Percentiles rank a stretch among this genome's conserved stretches.
Evolutionary conservation across 2,797 vertebrate species (phyloP).

Genomic region (Clarias laeviceps): DNA sequence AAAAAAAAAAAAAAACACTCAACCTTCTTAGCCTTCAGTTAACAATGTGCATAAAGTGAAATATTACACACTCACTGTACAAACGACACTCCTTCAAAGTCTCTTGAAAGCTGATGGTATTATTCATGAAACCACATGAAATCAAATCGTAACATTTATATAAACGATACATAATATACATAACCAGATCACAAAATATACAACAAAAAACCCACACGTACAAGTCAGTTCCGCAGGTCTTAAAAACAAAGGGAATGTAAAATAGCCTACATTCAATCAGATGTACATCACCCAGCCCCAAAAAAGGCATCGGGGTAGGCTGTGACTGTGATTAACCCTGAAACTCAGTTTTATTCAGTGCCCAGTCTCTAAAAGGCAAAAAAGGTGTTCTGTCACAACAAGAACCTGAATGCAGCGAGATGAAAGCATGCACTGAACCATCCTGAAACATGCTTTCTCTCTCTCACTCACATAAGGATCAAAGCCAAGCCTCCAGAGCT

Average conservation of each 20-base stretch:
- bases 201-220: neutral
- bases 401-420: conserved; percentile 42
- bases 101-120: conserved; percentile 17
- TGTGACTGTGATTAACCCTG: conserved; percentile 18
- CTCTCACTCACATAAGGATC: conserved; percentile 31
- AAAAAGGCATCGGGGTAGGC: neutral
- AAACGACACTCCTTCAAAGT: conserved; percentile 1
- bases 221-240: neutral
- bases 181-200: neutral
- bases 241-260: neutral
- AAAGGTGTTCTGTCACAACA: conserved; percentile 36
- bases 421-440: conserved; percentile 55
- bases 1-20: neutral
- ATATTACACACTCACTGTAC: conserved; percentile 2
- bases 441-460: conserved; percentile 37
- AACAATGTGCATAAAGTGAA: conserved; percentile 38
- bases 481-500: conserved; percentile 48
- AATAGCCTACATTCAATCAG: neutral
- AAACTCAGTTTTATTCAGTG: conserved; percentile 25
- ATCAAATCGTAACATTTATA: conserved; percentile 19
- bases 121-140: neutral
- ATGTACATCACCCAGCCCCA: neutral
- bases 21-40: conserved; percentile 9
- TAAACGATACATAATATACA: conserved; percentile 12
- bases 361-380: conserved; percentile 18